Evolutionary conservation across 1,140 invertebrate species (phyloP), one percentile per base, ranked within the genome.

Genomic region (Lethrus apterus): DNA sequence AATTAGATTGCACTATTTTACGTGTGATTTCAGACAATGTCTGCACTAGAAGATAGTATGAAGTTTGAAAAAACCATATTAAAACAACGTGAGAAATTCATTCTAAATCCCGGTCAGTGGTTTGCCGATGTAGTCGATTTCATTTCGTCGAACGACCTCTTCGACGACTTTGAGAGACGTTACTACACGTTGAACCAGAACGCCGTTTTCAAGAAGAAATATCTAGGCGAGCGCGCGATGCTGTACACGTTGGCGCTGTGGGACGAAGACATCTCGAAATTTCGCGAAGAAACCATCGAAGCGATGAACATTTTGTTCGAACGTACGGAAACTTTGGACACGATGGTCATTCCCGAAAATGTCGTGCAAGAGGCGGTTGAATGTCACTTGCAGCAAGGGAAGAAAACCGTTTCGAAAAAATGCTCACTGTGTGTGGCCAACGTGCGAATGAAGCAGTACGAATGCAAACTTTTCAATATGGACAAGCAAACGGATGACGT

Each of bases 381-480:
- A 36, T 87, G 85, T 56, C 85, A 86, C 65, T 69, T 88, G 26
- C 62, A 50, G 30, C 4, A 8, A 10, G 19, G 14, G 3, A 50
- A 47, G 49, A 52, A 44, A 26, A 41, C 54, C 33, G 46, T 14
- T 14, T 50, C 48, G 18, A 56, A 49, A 14, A 66, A 61, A 36
- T 78, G 76, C 57, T 44, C 54, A 0, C 36, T 77, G 1, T 83
- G 80, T 54, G 51, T 57, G 15, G 65, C 68, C n/a, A 70, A 75
- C 20, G 65, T 70, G 21, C 26, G 63, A 3, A 57, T 82, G 19
- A 70, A 74, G 51, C 41, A 69, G 1, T 81, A 79, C 50, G 80
- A 81, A 61, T 65, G 65, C 10, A 47, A 70, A 13, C 57, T 77
- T 34, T 81, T 70, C 42, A 50, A 32, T n/a, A 62, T 56, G 55